Conservation (phyloP, 2,113 vertebrate species). For the Neoarius graeffei region DNA sequence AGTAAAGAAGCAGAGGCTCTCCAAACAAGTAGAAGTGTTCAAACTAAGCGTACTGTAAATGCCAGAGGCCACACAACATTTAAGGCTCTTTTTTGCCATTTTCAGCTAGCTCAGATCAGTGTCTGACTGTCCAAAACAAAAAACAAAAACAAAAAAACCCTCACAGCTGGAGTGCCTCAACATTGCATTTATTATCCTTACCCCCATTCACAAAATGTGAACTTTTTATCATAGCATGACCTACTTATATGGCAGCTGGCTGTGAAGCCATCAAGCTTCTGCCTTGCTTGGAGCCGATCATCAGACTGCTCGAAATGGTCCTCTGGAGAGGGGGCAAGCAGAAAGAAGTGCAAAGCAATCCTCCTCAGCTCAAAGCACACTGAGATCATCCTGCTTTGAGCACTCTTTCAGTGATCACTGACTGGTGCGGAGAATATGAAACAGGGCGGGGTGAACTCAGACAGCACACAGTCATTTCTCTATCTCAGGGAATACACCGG, state of each 20-base stretch:
- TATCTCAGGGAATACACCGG: not conserved
- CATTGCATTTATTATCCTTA: slow-evolving; percentile 25
- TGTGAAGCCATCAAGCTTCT: slow-evolving; percentile 28
- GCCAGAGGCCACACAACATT: not conserved
- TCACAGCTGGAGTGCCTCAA: slow-evolving; percentile 20
- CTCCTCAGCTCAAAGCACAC: slow-evolving; percentile 11
- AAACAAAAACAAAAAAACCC: slow-evolving; percentile 26
- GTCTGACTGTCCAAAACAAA: not conserved
- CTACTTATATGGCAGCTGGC: slow-evolving; percentile 52
- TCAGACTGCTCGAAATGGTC: slow-evolving; percentile 37
- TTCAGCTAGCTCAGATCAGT: not conserved
- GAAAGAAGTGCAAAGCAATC: slow-evolving; percentile 20
- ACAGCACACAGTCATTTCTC: not conserved
- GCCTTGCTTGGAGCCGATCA: slow-evolving; percentile 33
- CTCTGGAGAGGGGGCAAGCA: slow-evolving; percentile 22
- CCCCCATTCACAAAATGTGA: slow-evolving; percentile 39
- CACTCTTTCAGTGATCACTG: slow-evolving; percentile 29
- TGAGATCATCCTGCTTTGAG: slow-evolving; percentile 36
- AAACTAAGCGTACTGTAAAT: not conserved
- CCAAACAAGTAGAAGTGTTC: not conserved
- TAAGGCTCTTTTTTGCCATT: not conserved
- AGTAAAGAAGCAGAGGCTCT: not conserved
- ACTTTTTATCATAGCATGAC: slow-evolving; percentile 36
- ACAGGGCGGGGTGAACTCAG: not conserved
- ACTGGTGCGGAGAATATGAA: slow-evolving; percentile 13